phyloP scores from a whole-genome alignment of 2,888 invertebrate species.

The Bombylius major region DNA sequence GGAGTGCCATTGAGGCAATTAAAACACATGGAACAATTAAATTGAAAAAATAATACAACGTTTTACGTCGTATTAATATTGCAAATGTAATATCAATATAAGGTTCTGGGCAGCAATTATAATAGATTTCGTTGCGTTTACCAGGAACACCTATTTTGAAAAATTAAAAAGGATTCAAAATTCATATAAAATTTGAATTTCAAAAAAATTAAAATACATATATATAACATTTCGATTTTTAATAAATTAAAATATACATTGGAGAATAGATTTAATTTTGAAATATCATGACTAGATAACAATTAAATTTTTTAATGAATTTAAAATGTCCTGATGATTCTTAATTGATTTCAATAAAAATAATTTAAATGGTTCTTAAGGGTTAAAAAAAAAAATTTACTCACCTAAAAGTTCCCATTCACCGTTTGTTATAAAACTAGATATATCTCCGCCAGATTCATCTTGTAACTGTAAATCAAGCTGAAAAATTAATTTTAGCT shows the following conservation, averaged over 20 bases:
- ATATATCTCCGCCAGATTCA: conserved; percentile 84
- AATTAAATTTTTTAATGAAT: too few relatives aligned
- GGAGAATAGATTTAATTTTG: too few relatives aligned
- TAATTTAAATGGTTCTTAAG: too few relatives aligned
- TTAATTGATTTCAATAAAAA: too few relatives aligned
- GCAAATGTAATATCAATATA: conserved; percentile 97
- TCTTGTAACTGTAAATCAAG: conserved; percentile 91
- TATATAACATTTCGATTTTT: too few relatives aligned
- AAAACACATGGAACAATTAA: conserved; percentile 98
- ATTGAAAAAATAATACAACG: conserved; percentile 99
- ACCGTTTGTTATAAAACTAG: conserved; percentile 96
- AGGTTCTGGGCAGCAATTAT: conserved; percentile 96
- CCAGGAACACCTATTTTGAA: conserved; percentile 70
- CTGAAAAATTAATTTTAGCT: conserved; percentile 39
- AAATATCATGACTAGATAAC: too few relatives aligned
- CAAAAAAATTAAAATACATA: too few relatives aligned
- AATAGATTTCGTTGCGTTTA: conserved; percentile 85
- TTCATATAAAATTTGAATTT: too few relatives aligned
- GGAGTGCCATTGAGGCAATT: conserved; percentile 96
- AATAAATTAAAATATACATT: too few relatives aligned
- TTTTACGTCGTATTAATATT: conserved; percentile 90
- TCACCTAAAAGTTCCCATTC: conserved; percentile 98
- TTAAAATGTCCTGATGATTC: too few relatives aligned
- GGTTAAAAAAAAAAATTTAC: too few relatives aligned
- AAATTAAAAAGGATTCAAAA: neutral